Evolutionary conservation across 2,888 invertebrate species (phyloP), one percentile per base, ranked within the genome.

Genomic region (Hyposoter dolosus): DNA sequence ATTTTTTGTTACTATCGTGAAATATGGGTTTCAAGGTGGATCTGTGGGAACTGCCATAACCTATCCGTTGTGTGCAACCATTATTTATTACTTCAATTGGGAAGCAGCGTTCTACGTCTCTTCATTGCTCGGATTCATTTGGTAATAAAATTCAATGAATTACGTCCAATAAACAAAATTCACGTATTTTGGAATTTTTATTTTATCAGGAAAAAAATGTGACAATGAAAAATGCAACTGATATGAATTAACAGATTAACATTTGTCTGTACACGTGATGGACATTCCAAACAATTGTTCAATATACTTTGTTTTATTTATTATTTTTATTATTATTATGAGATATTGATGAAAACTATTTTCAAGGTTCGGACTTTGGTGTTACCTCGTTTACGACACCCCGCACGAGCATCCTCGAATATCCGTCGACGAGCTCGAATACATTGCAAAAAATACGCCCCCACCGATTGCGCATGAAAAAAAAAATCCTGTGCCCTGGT

Each of bases 391-490:
- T 0, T 96, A 95, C 89, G 96, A 97, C 89, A 95, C 96, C 17
- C 97, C 97, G 0, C 94, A 94, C 0, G 92, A 95, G 82, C 97
- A 97, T 94, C 97, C 97, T 0, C 94, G 96, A 53, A 97, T 97
- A 79, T 94, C 95, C 0, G 92, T 94, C 5, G 92, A 94, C 0
- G 97, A 97, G 90, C 95, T 94, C 77, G 94, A 95, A 10, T 96
- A 95, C 87, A 96, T 97, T 76, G 91, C 95, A 71, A 94, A 95
- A 35, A 95, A 95, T 82, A 92, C 96, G 12, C 95, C 95, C 0
- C 93, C 95, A 3, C 87, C 91, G 0, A 81, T 90, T 0, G 83
- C 88, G 0, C 80, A 88, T 1, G 50, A 86, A 19, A 85, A 87
- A 15, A 79, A 71, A 45, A 45, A 71, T 28, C 65, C 81, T 66